These are phyloP conservation scores for Geophilus truncorum DNA, from an alignment of 2,888 invertebrate species.

Conservation along the genomic window DNA sequence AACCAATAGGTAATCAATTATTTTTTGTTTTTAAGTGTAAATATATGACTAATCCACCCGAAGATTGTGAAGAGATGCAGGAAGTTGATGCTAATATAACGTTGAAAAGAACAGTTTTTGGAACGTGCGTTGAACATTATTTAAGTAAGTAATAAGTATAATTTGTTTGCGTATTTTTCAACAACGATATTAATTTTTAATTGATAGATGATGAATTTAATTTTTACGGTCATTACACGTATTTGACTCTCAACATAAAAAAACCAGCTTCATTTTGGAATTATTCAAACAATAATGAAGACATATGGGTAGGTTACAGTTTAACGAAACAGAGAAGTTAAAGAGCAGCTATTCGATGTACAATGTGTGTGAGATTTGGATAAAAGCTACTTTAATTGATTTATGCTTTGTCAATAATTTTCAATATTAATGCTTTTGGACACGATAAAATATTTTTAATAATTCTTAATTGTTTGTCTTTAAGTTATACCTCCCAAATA, in stretches of 20 bases:
- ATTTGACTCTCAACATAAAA: background rate
- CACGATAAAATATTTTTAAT: no score
- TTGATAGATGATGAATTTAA: background rate
- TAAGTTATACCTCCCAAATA: background rate
- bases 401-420: no score
- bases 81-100: background rate
- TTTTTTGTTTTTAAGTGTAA: background rate
- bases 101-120: background rate
- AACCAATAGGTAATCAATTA: background rate
- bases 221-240: background rate
- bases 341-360: background rate
- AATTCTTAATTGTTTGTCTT: background rate
- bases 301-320: background rate
- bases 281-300: background rate
- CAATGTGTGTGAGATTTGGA: no score
- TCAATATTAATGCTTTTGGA: no score
- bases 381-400: no score
- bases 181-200: background rate
- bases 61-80: background rate
- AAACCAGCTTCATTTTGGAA: background rate
- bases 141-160: background rate
- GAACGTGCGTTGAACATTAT: background rate
- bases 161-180: background rate
- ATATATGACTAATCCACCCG: background rate
- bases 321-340: background rate